These are phyloP conservation scores for Neodiprion lecontei DNA, from an alignment of 1,140 invertebrate genomes.

Conservation along the genomic window DNA sequence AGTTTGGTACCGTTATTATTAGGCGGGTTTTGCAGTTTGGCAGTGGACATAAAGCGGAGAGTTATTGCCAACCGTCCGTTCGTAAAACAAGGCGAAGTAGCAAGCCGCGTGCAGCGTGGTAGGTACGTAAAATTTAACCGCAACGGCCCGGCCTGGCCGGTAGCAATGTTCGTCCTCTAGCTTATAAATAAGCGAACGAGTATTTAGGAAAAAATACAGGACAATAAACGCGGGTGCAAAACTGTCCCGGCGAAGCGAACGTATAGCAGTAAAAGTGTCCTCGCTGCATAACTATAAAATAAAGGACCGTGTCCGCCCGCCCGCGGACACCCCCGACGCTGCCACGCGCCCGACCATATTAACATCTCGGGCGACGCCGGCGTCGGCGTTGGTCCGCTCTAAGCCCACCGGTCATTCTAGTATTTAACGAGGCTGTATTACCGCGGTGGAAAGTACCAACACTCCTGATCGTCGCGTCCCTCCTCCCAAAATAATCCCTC, in stretches of 20 bases:
- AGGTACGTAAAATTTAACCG: constrained; percentile 1
- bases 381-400: constrained; percentile 24
- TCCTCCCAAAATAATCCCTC: constrained; percentile 27
- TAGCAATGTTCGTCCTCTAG: background rate
- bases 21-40: constrained; percentile 1
- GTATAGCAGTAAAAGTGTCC: constrained; percentile 50
- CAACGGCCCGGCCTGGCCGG: background rate
- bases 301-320: constrained; percentile 38
- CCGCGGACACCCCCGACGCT: constrained; percentile 20
- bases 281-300: constrained; percentile 55
- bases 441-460: constrained; percentile 21
- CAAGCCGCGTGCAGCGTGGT: background rate
- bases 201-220: constrained; percentile 32
- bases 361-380: constrained; percentile 39
- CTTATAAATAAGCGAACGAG: constrained; percentile 35
- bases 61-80: background rate
- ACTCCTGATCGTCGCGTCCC: background rate
- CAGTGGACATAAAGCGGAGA: no score
- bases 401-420: constrained; percentile 42
- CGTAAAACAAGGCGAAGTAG: constrained; percentile 8
- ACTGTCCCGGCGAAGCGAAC: constrained; percentile 35
- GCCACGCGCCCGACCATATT: constrained; percentile 36
- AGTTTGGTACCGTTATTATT: constrained; percentile 22
- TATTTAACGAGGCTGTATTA: constrained; percentile 48
- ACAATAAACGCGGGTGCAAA: constrained; percentile 45